phyloP scores from a whole-genome alignment of 2,888 invertebrate genomes.

The Drosophila fulvimacula region DNA sequence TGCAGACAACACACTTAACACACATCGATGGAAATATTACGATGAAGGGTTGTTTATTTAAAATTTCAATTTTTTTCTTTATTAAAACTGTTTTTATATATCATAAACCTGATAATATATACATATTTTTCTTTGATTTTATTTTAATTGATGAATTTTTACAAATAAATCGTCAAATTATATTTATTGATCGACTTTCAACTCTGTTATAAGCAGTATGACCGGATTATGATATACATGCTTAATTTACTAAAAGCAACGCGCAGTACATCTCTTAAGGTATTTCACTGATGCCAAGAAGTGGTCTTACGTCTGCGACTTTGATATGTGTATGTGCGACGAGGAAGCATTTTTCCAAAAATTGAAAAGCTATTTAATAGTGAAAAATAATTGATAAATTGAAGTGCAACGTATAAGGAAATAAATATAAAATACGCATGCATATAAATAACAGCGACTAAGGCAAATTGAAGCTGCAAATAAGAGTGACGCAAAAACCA shows the following conservation, averaged over 20 bases:
- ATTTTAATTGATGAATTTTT: neutral
- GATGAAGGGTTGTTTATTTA: neutral
- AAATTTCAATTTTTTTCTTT: neutral
- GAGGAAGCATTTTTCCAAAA: constrained; percentile 70
- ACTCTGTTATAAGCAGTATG: constrained; percentile 6
- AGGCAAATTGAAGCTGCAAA: constrained; percentile 31
- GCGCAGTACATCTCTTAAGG: neutral
- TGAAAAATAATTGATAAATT: constrained; percentile 65
- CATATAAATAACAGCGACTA: constrained; percentile 33
- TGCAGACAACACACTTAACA: neutral
- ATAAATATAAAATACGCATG: constrained; percentile 35
- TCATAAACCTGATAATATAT: neutral
- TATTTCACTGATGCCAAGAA: constrained; percentile 30
- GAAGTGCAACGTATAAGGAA: constrained; percentile 65
- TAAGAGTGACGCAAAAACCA: constrained; percentile 58
- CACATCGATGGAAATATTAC: constrained; percentile 1
- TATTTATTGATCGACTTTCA: neutral
- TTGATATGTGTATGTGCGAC: constrained; percentile 65
- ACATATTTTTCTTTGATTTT: neutral
- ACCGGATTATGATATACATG: constrained; percentile 9
- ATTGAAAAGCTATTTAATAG: constrained; percentile 58
- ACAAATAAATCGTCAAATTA: no score
- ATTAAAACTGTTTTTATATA: neutral
- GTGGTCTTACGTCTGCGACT: constrained; percentile 46
- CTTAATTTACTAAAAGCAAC: neutral